Percentiles rank a stretch among this genome's conserved stretches.
These are phyloP conservation scores for Zaprionus lineosus DNA, from an alignment of 2,888 invertebrate genomes.

Conservation along the genomic window DNA sequence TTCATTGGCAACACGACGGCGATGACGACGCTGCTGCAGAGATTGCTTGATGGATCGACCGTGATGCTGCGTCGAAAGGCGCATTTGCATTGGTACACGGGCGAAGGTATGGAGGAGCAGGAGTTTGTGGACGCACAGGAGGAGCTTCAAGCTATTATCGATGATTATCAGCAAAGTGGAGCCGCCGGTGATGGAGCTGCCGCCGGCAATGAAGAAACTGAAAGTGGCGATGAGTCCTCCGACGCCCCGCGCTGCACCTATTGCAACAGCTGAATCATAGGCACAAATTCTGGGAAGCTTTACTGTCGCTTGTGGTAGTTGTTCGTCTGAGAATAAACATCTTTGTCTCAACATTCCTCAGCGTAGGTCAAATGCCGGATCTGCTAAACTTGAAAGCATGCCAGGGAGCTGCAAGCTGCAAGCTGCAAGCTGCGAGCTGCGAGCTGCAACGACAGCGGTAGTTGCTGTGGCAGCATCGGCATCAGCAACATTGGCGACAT, in stretches of 20 bases:
- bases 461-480: not conserved
- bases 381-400: slow-evolving; percentile 57
- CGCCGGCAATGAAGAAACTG: not conserved
- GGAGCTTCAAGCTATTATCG: slow-evolving; percentile 89
- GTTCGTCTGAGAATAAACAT: slow-evolving; percentile 8
- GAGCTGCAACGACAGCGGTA: too few relatives aligned
- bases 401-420: slow-evolving; percentile 14
- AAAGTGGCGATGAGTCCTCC: not conserved
- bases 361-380: slow-evolving; percentile 53
- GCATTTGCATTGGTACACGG: slow-evolving; percentile 93
- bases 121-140: slow-evolving; percentile 93
- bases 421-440: too few relatives aligned
- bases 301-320: not conserved
- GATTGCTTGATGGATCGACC: slow-evolving; percentile 89
- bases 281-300: not conserved
- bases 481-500: slow-evolving; percentile 31
- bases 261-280: slow-evolving; percentile 26
- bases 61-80: slow-evolving; percentile 93
- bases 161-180: slow-evolving; percentile 84
- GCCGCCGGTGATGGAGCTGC: slow-evolving; percentile 16
- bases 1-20: slow-evolving; percentile 93
- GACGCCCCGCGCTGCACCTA: slow-evolving; percentile 32
- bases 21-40: slow-evolving; percentile 90
- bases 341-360: slow-evolving; percentile 17
- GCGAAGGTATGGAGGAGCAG: slow-evolving; percentile 94